A percentile compares a stretch with the other conserved stretches of the same genome.
These are phyloP conservation scores for Gobiocypris rarus DNA, from an alignment of 2,113 vertebrate species.

Conservation along the genomic window DNA sequence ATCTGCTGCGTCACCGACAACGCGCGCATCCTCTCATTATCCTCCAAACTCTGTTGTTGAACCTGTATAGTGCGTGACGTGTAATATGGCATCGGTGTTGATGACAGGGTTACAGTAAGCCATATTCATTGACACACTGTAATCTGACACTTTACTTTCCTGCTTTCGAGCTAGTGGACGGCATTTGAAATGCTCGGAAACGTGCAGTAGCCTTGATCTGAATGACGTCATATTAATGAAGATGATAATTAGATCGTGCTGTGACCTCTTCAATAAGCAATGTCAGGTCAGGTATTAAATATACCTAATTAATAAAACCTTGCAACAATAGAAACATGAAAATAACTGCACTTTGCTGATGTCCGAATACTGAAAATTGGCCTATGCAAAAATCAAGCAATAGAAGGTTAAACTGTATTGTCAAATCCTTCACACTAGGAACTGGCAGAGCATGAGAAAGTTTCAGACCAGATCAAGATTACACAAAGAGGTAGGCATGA, in stretches of 20 bases:
- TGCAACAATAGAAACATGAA: background rate
- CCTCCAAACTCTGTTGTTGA: background rate
- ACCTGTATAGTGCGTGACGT: background rate
- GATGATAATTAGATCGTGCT: background rate
- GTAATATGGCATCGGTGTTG: background rate
- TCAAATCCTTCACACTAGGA: slow-evolving; percentile 63
- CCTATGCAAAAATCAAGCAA: background rate
- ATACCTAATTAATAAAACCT: background rate
- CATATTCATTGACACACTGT: background rate
- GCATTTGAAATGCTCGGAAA: background rate
- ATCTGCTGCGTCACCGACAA: background rate
- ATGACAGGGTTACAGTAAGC: background rate
- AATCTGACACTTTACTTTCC: slow-evolving; percentile 1
- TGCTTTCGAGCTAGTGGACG: background rate
- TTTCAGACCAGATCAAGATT: slow-evolving; percentile 67
- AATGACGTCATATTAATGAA: background rate
- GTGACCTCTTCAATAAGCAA: background rate
- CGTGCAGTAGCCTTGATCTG: background rate
- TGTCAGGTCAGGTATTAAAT: background rate
- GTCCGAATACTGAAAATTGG: background rate
- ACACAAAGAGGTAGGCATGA: slow-evolving; percentile 71
- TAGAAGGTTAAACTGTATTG: background rate
- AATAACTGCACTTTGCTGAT: background rate
- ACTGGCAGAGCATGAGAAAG: slow-evolving; percentile 70
- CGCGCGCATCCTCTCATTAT: background rate